Percentiles rank a stretch among this genome's conserved stretches.
Evolutionary conservation across 2,888 invertebrate genomes (phyloP).

Genomic region (Enoplolaimus lenunculus): DNA sequence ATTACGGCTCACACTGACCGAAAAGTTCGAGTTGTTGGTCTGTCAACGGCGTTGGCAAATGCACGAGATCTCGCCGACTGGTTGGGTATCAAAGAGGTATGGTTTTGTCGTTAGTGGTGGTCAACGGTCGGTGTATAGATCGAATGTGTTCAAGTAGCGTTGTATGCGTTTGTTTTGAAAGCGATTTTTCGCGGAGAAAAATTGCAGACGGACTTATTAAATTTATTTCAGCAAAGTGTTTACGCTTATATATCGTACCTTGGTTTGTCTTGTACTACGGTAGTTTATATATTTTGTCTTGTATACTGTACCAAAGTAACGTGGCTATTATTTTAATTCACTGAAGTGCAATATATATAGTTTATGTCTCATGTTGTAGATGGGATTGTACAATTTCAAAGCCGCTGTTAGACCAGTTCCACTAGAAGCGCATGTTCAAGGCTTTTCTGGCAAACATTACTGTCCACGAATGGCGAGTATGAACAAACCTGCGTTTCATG

Average conservation of each 20-base stretch:
- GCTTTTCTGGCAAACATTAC: constrained; percentile 93
- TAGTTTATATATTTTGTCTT: no score
- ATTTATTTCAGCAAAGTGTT: no score
- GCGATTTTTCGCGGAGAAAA: no score
- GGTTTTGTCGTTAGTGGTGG: constrained; percentile 11
- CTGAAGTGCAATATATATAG: no score
- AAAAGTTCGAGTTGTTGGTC: constrained; percentile 71
- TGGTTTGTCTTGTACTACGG: no score
- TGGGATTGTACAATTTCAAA: constrained; percentile 90
- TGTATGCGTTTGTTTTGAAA: no score
- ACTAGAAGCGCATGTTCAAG: constrained; percentile 77
- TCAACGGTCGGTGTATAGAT: no score
- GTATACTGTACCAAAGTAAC: no score
- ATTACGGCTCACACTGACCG: constrained; percentile 74
- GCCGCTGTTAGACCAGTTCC: constrained; percentile 96
- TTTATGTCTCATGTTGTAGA: constrained; percentile 42
- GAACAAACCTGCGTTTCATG: constrained; percentile 95
- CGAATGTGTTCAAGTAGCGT: no score
- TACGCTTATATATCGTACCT: no score
- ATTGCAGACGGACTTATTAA: no score
- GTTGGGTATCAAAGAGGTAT: constrained; percentile 58
- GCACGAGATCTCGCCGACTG: constrained; percentile 90
- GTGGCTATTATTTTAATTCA: no score
- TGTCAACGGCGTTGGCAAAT: constrained; percentile 94
- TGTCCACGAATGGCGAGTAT: constrained; percentile 98